A percentile compares a stretch with the other conserved stretches of the same genome.
Conservation (phyloP, 2,888 invertebrate genomes). For the Andrena camellia region DNA sequence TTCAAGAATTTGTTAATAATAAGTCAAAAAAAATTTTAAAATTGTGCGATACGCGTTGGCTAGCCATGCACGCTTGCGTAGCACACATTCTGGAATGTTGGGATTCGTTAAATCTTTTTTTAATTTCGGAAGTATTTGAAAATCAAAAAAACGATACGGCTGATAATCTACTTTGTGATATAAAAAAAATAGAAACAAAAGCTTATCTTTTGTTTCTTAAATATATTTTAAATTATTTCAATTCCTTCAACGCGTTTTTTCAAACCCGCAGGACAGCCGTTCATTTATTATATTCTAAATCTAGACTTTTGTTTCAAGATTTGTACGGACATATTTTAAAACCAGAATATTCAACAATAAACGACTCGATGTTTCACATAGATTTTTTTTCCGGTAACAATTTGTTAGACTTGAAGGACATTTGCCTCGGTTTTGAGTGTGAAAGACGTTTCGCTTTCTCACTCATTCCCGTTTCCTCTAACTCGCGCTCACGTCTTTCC, state of each 20-base stretch:
- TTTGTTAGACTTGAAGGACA: not conserved
- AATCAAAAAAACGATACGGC: not conserved
- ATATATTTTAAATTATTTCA: not conserved
- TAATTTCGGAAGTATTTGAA: not conserved
- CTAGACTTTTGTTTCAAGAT: not conserved
- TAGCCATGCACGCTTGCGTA: constrained; percentile 5
- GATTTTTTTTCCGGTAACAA: constrained; percentile 1
- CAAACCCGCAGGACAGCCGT: too few relatives aligned
- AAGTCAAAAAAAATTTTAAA: not conserved
- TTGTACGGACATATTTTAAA: not conserved
- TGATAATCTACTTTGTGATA: constrained; percentile 5
- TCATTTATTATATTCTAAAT: not conserved
- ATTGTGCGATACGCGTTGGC: not conserved
- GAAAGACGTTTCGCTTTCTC: too few relatives aligned
- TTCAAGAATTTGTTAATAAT: constrained; percentile 8
- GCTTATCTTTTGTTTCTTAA: too few relatives aligned
- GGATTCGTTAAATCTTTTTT: constrained; percentile 3
- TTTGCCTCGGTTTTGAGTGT: not conserved
- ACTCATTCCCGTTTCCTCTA: too few relatives aligned
- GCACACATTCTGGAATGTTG: not conserved
- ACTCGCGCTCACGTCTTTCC: too few relatives aligned
- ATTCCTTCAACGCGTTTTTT: not conserved
- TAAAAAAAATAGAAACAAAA: not conserved
- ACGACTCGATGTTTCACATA: not conserved
- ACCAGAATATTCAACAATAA: not conserved